Conservation (phyloP, 2,797 vertebrate species). For the Trematomus bernacchii region DNA sequence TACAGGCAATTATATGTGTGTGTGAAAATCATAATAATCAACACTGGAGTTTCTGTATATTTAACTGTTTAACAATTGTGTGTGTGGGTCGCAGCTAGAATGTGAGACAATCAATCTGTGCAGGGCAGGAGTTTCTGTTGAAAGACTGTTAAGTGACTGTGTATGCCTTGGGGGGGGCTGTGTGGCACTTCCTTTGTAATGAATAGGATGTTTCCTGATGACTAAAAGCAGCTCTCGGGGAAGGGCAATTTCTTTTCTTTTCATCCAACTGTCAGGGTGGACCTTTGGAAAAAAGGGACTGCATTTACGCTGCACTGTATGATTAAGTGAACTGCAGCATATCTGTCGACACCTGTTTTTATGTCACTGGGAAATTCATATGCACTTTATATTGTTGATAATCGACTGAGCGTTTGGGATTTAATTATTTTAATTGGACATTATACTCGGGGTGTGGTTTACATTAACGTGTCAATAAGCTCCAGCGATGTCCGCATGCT, state of each 20-base stretch:
- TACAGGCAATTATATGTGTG: not conserved
- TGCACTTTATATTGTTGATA: not conserved
- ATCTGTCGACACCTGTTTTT: conserved; percentile 1
- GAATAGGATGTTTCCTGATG: conserved; percentile 8
- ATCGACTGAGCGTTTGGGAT: not conserved
- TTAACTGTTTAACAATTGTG: not conserved
- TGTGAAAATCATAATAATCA: not conserved
- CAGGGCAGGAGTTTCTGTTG: not conserved
- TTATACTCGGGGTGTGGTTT: conserved; percentile 15
- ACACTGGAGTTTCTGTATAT: not conserved
- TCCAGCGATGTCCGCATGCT: not conserved
- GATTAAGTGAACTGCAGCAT: not conserved
- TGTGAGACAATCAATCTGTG: conserved; percentile 18
- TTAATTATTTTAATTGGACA: conserved; percentile 32
- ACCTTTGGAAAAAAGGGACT: not conserved
- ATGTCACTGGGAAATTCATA: not conserved
- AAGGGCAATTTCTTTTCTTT: conserved; percentile 1
- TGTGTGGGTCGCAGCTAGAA: conserved; percentile 15
- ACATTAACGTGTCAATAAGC: conserved; percentile 19
- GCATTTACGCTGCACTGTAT: not conserved
- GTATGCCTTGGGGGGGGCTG: not conserved
- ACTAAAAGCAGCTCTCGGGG: conserved; percentile 16
- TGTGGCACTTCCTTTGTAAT: not conserved
- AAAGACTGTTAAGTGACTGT: conserved; percentile 8
- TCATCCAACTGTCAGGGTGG: not conserved